These are phyloP conservation scores for Petrocephalus zakoni DNA, from an alignment of 2,113 vertebrate species.

Conservation along the genomic window DNA sequence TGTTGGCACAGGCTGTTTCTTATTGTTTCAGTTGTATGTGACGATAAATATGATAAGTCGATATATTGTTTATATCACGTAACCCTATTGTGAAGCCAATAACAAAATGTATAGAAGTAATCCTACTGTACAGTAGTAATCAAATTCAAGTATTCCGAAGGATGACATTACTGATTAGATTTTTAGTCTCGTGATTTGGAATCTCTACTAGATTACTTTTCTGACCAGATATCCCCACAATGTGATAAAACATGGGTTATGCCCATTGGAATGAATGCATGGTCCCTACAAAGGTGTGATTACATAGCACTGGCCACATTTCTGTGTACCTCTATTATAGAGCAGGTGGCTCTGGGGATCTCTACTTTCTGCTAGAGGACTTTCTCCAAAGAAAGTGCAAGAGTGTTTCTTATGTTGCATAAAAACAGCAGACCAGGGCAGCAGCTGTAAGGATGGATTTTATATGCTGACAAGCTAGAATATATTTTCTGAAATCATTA, in stretches of 20 bases:
- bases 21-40: neutral
- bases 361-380: neutral
- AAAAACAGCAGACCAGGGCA: neutral
- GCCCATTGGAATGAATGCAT: neutral
- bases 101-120: neutral
- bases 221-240: neutral
- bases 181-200: neutral
- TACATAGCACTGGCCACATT: neutral
- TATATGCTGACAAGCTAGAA: neutral
- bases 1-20: no score
- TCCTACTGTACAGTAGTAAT: neutral
- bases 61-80: neutral
- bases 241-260: neutral
- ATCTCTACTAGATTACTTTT: neutral
- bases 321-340: neutral
- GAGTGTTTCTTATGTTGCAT: neutral
- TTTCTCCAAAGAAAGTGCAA: neutral
- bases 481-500: neutral
- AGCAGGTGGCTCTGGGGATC: neutral
- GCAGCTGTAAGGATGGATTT: neutral
- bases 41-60: no score
- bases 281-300: neutral
- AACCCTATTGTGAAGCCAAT: neutral
- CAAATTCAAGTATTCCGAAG: neutral
- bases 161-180: neutral